Base-by-base conservation (phyloP, 1,140 invertebrate species). In the Bombus picipes region DNA sequence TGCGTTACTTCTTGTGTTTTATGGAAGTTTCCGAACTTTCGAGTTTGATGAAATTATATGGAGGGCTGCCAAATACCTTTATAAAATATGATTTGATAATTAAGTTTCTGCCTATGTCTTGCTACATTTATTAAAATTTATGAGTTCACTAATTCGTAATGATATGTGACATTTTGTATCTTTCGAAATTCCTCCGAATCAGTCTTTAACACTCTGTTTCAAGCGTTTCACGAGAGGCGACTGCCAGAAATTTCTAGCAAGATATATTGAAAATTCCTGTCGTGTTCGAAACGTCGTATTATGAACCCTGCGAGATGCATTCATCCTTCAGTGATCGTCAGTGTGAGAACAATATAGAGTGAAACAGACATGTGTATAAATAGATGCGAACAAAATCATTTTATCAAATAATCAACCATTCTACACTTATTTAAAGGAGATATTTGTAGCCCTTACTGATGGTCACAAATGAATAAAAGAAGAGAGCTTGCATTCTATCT, bases 221-320 rank as follows among this genome's bases (percentile, higher is more conserved):
- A 53, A 32, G 18, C 4, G 25, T 79, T 62, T 41, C 53, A 25
- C 57, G 39, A 62, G 34, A 77, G 57, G 25, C 65, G 41, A 5
- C 47, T 59, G 25, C 18, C 32, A 28, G 34, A 13, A n/a, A 53
- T 53, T 22, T 47, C 22, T 28, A 25, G 66, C 47, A 13, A 18
- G 47, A 25, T 43, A 81, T 81, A 81, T 74, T 82, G 37, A 75
- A 82, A 82, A 82, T 82, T 75, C 81, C 71, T 34, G 5, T 25
- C 70, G 22, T 32, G 37, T 57, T 62, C 37, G 28, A 71, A 15
- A 32, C 1, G 15, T 25, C 6, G 41, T 37, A 39, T 77, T 65
- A 77, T 71, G 43, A 71, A 37, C 66, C 13, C 25, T 32, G 9
- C 32, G 3, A 37, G 25, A 13, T 32, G 34, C 28, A 34, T 47